phyloP scores from a whole-genome alignment of 2,888 invertebrate genomes.

The Gerosis bhagava region DNA sequence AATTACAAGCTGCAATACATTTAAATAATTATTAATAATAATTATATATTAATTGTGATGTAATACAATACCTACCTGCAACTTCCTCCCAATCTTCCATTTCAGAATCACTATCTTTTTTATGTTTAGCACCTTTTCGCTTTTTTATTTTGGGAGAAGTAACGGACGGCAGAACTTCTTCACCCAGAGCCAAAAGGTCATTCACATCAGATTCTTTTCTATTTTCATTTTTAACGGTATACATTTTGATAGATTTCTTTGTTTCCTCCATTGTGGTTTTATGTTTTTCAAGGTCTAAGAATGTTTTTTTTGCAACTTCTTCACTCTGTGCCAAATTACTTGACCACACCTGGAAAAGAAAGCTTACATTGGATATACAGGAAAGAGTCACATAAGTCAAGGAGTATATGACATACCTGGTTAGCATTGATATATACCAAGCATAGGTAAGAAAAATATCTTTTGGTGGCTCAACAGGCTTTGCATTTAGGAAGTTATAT shows the following conservation, averaged over 20 bases:
- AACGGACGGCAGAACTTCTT: constrained; percentile 58
- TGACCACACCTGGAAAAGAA: constrained; percentile 57
- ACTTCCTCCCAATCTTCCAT: constrained; percentile 90
- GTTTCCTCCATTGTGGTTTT: constrained; percentile 83
- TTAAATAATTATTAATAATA: no score
- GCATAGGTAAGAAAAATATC: no score
- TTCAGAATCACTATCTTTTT: constrained; percentile 82
- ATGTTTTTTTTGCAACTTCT: constrained; percentile 73
- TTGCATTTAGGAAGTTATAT: no score
- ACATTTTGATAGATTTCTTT: constrained; percentile 78
- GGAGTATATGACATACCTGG: no score
- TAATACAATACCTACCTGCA: no score
- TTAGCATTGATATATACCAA: no score
- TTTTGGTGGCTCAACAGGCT: no score
- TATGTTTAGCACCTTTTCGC: constrained; percentile 45
- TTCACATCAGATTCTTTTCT: constrained; percentile 76
- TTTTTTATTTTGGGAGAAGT: constrained; percentile 43
- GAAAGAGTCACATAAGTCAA: no score
- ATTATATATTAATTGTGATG: no score
- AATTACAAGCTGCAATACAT: no score
- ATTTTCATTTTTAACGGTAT: constrained; percentile 51
- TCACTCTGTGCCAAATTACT: constrained; percentile 60
- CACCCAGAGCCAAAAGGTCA: constrained; percentile 86
- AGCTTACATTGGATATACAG: no score
- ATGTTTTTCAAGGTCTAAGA: constrained; percentile 81